phyloP scores from a whole-genome alignment of 2,113 vertebrate genomes.

The Cololabis saira region DNA sequence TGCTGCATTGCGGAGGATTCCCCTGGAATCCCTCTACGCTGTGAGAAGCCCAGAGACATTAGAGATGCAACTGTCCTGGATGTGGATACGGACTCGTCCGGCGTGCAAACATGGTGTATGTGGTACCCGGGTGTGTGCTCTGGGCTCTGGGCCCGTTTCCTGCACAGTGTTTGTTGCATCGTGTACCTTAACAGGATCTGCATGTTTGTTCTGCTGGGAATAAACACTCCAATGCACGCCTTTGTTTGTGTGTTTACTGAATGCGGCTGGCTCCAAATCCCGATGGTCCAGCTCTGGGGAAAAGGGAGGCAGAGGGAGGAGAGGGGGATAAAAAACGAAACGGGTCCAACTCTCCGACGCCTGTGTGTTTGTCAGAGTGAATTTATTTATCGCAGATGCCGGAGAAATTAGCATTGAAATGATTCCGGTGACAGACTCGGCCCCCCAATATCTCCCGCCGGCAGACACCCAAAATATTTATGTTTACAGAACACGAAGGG shows the following conservation, averaged over 20 bases:
- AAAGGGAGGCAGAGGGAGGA: constrained; percentile 6
- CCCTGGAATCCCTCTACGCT: constrained; percentile 52
- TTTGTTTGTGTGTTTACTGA: constrained; percentile 50
- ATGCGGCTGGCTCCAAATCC: constrained; percentile 56
- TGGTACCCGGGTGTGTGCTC: neutral
- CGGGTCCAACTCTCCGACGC: constrained; percentile 64
- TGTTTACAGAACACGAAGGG: constrained; percentile 61
- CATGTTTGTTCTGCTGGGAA: constrained; percentile 33
- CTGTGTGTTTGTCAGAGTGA: constrained; percentile 72
- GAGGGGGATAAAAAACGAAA: constrained; percentile 21
- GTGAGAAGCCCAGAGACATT: constrained; percentile 28
- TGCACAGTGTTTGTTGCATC: constrained; percentile 24
- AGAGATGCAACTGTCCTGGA: constrained; percentile 35
- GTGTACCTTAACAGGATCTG: constrained; percentile 41
- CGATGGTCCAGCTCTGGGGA: constrained; percentile 44
- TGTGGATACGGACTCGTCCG: neutral
- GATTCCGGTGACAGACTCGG: constrained; percentile 71
- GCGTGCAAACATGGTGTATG: too few relatives aligned
- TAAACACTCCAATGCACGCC: constrained; percentile 35
- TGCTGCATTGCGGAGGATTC: constrained; percentile 72
- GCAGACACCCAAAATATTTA: constrained; percentile 74
- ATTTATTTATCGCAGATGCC: constrained; percentile 75
- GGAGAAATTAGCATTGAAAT: constrained; percentile 80
- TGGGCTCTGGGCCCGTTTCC: constrained; percentile 20
- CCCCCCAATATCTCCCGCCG: constrained; percentile 61